These are phyloP conservation scores for Cyprinodon variegatus DNA, from an alignment of 2,113 vertebrate species.

Conservation along the genomic window DNA sequence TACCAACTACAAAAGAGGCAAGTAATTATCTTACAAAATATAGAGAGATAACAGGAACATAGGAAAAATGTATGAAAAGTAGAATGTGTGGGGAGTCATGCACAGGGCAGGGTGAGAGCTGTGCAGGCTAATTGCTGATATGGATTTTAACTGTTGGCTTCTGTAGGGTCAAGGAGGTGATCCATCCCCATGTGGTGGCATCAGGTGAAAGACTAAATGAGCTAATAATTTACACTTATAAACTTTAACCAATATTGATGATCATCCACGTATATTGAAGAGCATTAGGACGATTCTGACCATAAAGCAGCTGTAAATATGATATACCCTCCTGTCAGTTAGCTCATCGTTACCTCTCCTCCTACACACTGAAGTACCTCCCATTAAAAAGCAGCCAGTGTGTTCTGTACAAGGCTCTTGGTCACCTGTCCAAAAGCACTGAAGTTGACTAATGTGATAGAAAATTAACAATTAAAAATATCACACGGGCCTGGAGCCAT, in stretches of 20 bases:
- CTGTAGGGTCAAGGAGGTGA: slow-evolving; percentile 59
- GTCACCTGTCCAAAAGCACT: slow-evolving; percentile 67
- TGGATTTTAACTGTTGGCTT: slow-evolving; percentile 74
- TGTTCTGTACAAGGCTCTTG: slow-evolving; percentile 30
- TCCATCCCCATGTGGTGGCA: slow-evolving; percentile 43
- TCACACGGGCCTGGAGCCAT: slow-evolving; percentile 60
- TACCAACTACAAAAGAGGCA: slow-evolving; percentile 16
- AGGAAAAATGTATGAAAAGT: slow-evolving; percentile 30
- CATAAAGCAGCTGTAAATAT: slow-evolving; percentile 65
- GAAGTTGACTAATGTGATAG: slow-evolving; percentile 77
- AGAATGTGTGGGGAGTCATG: slow-evolving; percentile 35
- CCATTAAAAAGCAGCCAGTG: slow-evolving; percentile 42
- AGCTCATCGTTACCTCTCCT: slow-evolving; percentile 27
- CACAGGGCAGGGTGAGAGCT: slow-evolving; percentile 20
- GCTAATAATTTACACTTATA: slow-evolving; percentile 67
- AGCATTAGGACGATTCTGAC: slow-evolving; percentile 44
- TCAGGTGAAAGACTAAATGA: slow-evolving; percentile 64
- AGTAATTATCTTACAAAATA: slow-evolving; percentile 40
- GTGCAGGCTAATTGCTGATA: slow-evolving; percentile 62
- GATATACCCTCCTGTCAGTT: slow-evolving; percentile 54
- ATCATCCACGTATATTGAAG: slow-evolving; percentile 37
- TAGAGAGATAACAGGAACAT: slow-evolving; percentile 17
- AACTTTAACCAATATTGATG: slow-evolving; percentile 61
- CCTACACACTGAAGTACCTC: slow-evolving; percentile 31
- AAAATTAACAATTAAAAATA: slow-evolving; percentile 81